phyloP scores from a whole-genome alignment of 2,113 vertebrate genomes.

The Rhineura floridana region DNA sequence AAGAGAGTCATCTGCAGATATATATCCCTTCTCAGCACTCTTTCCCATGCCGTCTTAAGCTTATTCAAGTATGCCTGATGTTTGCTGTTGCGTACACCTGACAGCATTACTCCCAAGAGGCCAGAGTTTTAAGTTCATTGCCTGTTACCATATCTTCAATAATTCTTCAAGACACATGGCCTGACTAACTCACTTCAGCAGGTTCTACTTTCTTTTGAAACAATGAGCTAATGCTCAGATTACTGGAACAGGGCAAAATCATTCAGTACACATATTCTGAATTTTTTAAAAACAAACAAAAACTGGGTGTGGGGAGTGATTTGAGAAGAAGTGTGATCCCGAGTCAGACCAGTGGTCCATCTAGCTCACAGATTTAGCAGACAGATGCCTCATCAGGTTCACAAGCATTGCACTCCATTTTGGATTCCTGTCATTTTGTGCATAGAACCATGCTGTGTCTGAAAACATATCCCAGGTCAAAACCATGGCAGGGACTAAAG shows the following conservation, averaged over 20 bases:
- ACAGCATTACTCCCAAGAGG: constrained; percentile 29
- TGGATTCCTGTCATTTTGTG: background rate
- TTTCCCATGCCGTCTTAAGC: constrained; percentile 7
- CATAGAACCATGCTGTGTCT: background rate
- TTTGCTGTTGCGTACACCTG: background rate
- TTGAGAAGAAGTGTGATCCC: background rate
- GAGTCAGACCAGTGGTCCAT: background rate
- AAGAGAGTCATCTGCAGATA: background rate
- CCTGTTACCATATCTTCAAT: background rate
- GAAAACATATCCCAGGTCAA: background rate
- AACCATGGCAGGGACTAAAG: background rate
- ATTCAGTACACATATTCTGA: background rate
- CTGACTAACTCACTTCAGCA: background rate
- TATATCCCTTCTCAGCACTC: background rate
- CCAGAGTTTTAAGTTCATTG: background rate
- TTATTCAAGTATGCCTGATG: background rate
- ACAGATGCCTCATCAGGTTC: background rate
- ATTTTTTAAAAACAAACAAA: constrained; percentile 7
- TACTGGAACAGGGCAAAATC: background rate
- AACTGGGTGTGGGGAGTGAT: no score
- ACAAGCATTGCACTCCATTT: background rate
- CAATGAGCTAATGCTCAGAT: background rate
- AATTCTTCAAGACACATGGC: background rate
- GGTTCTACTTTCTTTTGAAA: background rate
- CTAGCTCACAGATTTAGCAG: background rate